phyloP scores from a whole-genome alignment of 2,113 vertebrate species.

The Trematomus loennbergii region DNA sequence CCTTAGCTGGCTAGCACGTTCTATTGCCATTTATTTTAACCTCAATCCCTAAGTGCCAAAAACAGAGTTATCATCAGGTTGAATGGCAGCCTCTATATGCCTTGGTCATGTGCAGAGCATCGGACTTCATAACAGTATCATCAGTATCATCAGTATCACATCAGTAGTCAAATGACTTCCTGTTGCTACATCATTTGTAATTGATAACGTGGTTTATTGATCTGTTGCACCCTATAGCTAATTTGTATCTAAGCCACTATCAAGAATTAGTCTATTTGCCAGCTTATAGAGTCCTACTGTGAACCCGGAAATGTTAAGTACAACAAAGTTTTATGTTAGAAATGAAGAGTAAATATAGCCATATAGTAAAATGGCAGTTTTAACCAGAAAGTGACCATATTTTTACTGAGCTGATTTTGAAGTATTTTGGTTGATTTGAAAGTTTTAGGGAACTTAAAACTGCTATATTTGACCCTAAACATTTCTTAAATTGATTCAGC shows the following conservation, averaged over 20 bases:
- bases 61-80: slow-evolving; percentile 26
- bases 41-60: slow-evolving; percentile 63
- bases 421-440: no score
- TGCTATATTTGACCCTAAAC: no score
- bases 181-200: slow-evolving; percentile 7
- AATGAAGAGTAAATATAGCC: no score
- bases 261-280: no score
- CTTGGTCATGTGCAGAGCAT: slow-evolving; percentile 18
- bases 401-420: no score
- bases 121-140: neutral
- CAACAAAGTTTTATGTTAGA: no score
- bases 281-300: no score
- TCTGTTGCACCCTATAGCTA: slow-evolving; percentile 27
- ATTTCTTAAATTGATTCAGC: no score
- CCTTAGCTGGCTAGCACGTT: slow-evolving; percentile 13
- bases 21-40: slow-evolving; percentile 17
- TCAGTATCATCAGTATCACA: slow-evolving; percentile 17
- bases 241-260: neutral
- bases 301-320: no score
- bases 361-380: no score
- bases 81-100: slow-evolving; percentile 30
- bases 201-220: slow-evolving; percentile 31
- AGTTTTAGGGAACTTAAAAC: no score
- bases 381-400: no score
- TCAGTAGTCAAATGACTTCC: slow-evolving; percentile 10